Conservation (phyloP, 2,888 invertebrate genomes). For the Leptopterna dolabrata region DNA sequence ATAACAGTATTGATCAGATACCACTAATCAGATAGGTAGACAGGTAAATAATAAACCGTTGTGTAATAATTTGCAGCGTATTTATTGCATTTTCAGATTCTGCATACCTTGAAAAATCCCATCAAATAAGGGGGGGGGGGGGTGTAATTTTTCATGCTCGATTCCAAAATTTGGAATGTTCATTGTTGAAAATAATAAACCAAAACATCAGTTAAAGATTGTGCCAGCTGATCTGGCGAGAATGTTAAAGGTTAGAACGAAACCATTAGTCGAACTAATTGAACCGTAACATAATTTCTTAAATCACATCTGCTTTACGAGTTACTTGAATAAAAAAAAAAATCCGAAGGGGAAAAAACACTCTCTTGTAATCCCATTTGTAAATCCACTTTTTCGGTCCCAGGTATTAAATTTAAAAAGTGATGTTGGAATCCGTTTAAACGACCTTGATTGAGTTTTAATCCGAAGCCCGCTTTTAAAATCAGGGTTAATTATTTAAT, state of each 20-base stretch:
- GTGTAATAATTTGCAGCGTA: too few relatives aligned
- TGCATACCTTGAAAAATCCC: too few relatives aligned
- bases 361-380: constrained; percentile 49
- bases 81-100: too few relatives aligned
- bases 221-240: not conserved
- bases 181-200: too few relatives aligned
- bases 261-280: constrained; percentile 37
- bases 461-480: constrained; percentile 39
- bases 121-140: too few relatives aligned
- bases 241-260: not conserved
- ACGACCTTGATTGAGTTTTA: constrained; percentile 48
- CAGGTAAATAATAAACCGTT: too few relatives aligned
- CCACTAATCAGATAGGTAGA: too few relatives aligned
- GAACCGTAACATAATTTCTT: constrained; percentile 42
- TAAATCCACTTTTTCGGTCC: constrained; percentile 48
- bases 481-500: constrained; percentile 46
- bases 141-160: too few relatives aligned
- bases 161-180: too few relatives aligned
- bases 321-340: constrained; percentile 12
- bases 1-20: too few relatives aligned
- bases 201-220: not conserved
- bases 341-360: constrained; percentile 10
- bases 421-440: constrained; percentile 49
- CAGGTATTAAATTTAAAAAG: constrained; percentile 49
- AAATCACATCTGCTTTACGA: constrained; percentile 34